These are phyloP conservation scores for Synergus itoensis DNA, from an alignment of 2,888 invertebrate genomes.

Conservation along the genomic window DNA sequence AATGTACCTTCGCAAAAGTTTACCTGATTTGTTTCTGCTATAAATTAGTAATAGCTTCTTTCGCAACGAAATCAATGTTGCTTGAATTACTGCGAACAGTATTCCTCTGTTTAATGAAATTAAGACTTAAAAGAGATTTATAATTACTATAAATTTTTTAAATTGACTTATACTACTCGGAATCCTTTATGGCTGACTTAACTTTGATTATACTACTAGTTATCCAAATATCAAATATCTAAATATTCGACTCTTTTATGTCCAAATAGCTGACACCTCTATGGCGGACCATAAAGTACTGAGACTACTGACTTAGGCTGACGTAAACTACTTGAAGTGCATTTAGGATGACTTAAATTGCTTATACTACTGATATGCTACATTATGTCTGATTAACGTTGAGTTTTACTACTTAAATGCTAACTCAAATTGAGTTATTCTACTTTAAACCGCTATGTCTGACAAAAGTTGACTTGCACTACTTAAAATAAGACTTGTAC, in stretches of 20 bases:
- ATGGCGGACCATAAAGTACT: neutral
- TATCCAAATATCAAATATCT: no score
- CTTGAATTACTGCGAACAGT: neutral
- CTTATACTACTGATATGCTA: neutral
- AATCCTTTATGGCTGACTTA: neutral
- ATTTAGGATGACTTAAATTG: neutral
- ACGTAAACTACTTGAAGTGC: neutral
- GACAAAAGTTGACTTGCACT: no score
- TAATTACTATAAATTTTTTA: neutral
- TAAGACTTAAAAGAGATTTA: neutral
- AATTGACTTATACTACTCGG: neutral
- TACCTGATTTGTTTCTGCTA: slow-evolving; percentile 8
- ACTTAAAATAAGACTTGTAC: neutral
- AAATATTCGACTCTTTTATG: no score
- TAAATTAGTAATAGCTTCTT: no score
- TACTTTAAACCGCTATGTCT: neutral
- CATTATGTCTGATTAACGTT: neutral
- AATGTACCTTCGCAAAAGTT: slow-evolving; percentile 33
- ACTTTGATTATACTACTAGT: neutral
- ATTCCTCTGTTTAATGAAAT: neutral
- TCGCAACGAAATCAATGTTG: neutral
- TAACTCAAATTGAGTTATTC: no score
- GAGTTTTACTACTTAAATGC: no score
- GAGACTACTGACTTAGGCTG: neutral
- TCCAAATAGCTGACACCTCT: no score